Conservation (phyloP, 2,888 invertebrate species). For the Andrena minutula region DNA sequence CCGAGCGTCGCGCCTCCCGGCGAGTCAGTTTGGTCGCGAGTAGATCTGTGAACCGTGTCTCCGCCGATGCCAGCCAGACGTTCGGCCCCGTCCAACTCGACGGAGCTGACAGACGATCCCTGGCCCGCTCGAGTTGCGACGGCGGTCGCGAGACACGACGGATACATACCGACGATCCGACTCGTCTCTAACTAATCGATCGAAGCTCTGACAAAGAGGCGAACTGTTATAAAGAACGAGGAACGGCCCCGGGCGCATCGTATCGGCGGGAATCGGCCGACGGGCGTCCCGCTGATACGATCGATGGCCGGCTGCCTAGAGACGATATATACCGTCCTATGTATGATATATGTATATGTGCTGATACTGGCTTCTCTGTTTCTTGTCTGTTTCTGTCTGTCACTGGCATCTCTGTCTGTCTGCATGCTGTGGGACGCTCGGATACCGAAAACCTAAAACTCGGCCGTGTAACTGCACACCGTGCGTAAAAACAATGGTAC, state of each 20-base stretch:
- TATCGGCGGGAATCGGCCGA: constrained; percentile 19
- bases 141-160: constrained; percentile 3
- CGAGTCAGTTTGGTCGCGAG: constrained; percentile 9
- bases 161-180: constrained; percentile 11
- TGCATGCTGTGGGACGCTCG: constrained; percentile 87
- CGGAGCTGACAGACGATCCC: background rate
- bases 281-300: constrained; percentile 14
- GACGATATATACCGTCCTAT: constrained; percentile 14
- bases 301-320: constrained; percentile 63
- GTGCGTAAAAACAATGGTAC: constrained; percentile 67
- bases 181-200: background rate
- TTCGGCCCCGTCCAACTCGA: constrained; percentile 14
- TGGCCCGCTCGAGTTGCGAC: background rate
- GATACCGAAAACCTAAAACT: constrained; percentile 74
- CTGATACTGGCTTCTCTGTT: constrained; percentile 86
- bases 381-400: constrained; percentile 86
- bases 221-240: background rate
- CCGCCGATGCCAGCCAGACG: constrained; percentile 15
- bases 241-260: background rate
- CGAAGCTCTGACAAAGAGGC: background rate
- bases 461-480: constrained; percentile 65
- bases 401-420: constrained; percentile 87
- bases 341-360: constrained; percentile 78
- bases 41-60: constrained; percentile 14
- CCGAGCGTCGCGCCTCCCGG: background rate